These are phyloP conservation scores for Linurgus olivaceus DNA, from an alignment of 2,797 vertebrate genomes.

Conservation along the genomic window DNA sequence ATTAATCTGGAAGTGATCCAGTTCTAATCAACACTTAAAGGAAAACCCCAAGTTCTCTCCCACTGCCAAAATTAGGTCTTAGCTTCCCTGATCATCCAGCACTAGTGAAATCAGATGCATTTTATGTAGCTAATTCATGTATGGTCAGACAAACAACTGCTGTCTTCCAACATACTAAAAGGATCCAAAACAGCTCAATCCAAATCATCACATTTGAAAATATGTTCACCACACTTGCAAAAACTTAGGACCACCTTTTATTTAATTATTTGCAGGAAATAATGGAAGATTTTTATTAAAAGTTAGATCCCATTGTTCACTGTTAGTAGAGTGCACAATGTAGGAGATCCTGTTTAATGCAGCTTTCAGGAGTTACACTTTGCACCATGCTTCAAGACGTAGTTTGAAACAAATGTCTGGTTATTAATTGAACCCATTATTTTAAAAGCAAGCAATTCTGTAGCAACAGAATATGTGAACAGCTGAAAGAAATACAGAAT, in stretches of 20 bases:
- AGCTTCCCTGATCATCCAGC: background rate
- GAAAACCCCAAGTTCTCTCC: background rate
- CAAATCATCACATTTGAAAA: conserved; percentile 2
- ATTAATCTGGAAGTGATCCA: background rate
- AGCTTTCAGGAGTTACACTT: conserved; percentile 29
- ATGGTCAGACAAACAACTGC: background rate
- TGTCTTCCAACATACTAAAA: background rate
- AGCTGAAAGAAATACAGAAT: conserved; percentile 52
- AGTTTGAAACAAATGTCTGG: conserved; percentile 7
- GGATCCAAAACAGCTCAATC: background rate
- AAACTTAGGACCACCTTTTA: conserved; percentile 28
- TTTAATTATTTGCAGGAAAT: conserved; percentile 45
- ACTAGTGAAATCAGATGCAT: background rate
- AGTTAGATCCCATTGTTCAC: background rate
- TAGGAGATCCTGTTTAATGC: background rate
- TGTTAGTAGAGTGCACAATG: background rate
- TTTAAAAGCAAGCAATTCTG: background rate
- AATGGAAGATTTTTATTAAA: conserved; percentile 22
- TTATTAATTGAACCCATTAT: conserved; percentile 9
- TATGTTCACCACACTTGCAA: background rate
- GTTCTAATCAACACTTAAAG: conserved; percentile 1
- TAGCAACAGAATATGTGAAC: background rate
- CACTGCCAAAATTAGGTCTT: background rate
- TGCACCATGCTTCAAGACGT: background rate
- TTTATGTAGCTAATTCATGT: background rate